Evolutionary conservation across 2,888 invertebrate species (phyloP).

Genomic region (Lepidonotus clava): DNA sequence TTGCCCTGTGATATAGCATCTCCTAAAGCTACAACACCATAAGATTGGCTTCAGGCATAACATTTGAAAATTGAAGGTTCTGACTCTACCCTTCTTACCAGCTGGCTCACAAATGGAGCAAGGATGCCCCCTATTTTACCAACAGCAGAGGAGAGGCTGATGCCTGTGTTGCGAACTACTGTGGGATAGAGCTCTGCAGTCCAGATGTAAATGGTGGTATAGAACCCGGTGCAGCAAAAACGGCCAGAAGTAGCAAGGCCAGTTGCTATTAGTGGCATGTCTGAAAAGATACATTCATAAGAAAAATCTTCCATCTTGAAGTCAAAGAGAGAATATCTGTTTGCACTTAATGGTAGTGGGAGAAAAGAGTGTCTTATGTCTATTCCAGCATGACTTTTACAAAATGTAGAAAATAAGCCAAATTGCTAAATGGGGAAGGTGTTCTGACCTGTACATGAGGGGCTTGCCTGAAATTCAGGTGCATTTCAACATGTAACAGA

Average conservation of each 20-base stretch:
- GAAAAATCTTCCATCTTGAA: too few species aligned
- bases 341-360: too few species aligned
- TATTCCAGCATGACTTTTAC: too few species aligned
- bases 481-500: too few species aligned
- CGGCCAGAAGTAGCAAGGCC: background rate
- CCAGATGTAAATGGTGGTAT: slow-evolving; percentile 6
- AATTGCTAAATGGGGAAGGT: too few species aligned
- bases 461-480: too few species aligned
- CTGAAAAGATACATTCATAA: too few species aligned
- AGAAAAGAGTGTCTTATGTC: too few species aligned
- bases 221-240: slow-evolving; percentile 8
- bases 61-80: too few species aligned
- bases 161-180: slow-evolving; percentile 11
- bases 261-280: background rate
- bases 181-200: slow-evolving; percentile 15
- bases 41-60: background rate
- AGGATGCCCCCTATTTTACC: slow-evolving; percentile 21
- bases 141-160: background rate
- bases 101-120: background rate
- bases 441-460: too few species aligned
- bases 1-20: background rate
- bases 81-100: slow-evolving; percentile 1
- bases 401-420: too few species aligned
- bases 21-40: background rate
- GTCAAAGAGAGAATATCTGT: too few species aligned